These are phyloP conservation scores for Parotocinclus haroldoi DNA, from an alignment of 2,797 vertebrate species.

Conservation along the genomic window DNA sequence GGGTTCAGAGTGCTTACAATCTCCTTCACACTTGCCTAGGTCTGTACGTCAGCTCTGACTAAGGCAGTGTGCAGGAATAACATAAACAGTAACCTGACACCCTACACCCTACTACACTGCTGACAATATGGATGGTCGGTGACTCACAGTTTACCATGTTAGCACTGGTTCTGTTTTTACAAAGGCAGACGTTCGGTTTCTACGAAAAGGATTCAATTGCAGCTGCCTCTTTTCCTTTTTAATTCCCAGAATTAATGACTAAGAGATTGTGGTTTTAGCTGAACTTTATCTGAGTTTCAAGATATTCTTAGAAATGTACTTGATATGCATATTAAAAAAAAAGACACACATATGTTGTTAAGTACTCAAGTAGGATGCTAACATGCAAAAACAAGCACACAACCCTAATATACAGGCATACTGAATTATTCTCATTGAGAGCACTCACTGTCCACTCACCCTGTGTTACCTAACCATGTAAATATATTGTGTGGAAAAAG, in stretches of 20 bases:
- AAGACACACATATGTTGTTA: not conserved
- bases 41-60: too few relatives aligned
- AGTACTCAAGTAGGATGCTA: not conserved
- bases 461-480: slow-evolving; percentile 53
- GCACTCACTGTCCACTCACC: slow-evolving; percentile 56
- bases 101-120: not conserved
- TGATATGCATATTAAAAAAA: not conserved
- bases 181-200: slow-evolving; percentile 49
- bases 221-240: slow-evolving; percentile 44
- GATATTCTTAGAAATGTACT: not conserved
- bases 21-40: slow-evolving; percentile 14
- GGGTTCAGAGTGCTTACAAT: not conserved
- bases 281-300: not conserved
- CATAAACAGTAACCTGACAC: slow-evolving; percentile 27
- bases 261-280: slow-evolving; percentile 19
- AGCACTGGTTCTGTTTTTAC: slow-evolving; percentile 8
- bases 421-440: too few relatives aligned
- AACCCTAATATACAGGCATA: slow-evolving; percentile 13
- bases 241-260: slow-evolving; percentile 59
- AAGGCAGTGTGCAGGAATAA: not conserved
- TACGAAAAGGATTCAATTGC: slow-evolving; percentile 52
- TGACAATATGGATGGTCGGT: slow-evolving; percentile 21
- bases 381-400: not conserved
- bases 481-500: not conserved
- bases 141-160: slow-evolving; percentile 33